These are phyloP conservation scores for Poecile atricapillus DNA, from an alignment of 2,113 vertebrate species.

Conservation along the genomic window DNA sequence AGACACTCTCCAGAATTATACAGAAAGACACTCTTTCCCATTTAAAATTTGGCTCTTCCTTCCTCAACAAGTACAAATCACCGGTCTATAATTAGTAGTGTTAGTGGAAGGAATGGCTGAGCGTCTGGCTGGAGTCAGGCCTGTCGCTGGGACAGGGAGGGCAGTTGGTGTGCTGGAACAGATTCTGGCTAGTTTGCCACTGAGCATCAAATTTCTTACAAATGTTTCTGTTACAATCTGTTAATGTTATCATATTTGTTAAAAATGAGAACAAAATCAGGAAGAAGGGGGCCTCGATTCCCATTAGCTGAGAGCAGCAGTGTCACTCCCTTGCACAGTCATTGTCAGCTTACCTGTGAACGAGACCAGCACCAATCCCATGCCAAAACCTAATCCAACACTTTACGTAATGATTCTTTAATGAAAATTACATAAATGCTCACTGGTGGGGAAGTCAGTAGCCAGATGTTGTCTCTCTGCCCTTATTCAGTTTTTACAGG, in stretches of 20 bases:
- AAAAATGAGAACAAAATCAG: not conserved
- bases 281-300: not conserved
- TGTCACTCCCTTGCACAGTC: not conserved
- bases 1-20: not conserved
- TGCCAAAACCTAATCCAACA: not conserved
- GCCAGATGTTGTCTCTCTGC: not conserved
- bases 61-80: not conserved
- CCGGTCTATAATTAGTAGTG: not conserved
- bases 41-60: constrained; percentile 23
- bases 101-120: not conserved
- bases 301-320: not conserved
- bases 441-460: not conserved
- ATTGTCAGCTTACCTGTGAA: not conserved
- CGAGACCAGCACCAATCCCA: not conserved
- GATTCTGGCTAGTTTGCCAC: not conserved
- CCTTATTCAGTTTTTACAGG: not conserved
- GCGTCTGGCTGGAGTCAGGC: not conserved
- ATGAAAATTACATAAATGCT: not conserved
- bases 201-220: not conserved
- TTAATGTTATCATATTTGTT: not conserved
- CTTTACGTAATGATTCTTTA: not conserved
- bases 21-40: not conserved
- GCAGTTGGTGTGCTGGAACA: not conserved
- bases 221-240: not conserved
- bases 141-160: not conserved